Percentiles rank a stretch among this genome's conserved stretches.
Evolutionary conservation across 2,888 invertebrate genomes (phyloP).

Genomic region (Athripsodes cinereus): DNA sequence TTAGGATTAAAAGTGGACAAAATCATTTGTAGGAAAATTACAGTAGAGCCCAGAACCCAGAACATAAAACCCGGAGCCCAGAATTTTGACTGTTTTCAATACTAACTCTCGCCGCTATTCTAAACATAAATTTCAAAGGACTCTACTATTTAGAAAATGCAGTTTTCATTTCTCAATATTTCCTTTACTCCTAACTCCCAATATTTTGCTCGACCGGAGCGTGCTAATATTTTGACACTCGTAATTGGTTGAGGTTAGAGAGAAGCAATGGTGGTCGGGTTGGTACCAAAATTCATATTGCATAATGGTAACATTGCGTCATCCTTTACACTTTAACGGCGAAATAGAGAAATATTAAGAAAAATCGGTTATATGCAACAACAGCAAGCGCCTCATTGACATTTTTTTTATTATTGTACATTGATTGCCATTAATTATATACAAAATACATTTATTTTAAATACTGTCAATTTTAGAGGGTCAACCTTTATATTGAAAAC

Average conservation of each 20-base stretch:
- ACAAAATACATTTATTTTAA: neutral
- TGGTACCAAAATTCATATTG: no score
- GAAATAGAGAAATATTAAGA: neutral
- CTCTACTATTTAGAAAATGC: no score
- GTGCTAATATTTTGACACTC: slow-evolving; percentile 11
- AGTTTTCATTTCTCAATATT: no score
- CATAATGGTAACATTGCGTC: neutral
- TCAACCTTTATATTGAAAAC: neutral
- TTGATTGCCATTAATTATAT: neutral
- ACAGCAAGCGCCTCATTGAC: neutral
- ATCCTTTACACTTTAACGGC: neutral
- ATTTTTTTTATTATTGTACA: neutral
- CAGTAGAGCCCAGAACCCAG: no score
- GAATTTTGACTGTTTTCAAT: no score
- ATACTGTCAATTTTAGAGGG: neutral
- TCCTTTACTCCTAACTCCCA: no score
- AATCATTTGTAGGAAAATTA: no score
- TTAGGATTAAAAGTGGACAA: no score
- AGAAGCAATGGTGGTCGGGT: neutral
- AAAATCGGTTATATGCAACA: no score
- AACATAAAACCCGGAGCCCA: no score
- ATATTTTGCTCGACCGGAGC: neutral
- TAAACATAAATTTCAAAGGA: no score
- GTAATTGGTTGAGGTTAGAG: neutral
- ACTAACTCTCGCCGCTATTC: no score